phyloP scores from a whole-genome alignment of 2,113 vertebrate species.

The Onychostruthus taczanowskii region DNA sequence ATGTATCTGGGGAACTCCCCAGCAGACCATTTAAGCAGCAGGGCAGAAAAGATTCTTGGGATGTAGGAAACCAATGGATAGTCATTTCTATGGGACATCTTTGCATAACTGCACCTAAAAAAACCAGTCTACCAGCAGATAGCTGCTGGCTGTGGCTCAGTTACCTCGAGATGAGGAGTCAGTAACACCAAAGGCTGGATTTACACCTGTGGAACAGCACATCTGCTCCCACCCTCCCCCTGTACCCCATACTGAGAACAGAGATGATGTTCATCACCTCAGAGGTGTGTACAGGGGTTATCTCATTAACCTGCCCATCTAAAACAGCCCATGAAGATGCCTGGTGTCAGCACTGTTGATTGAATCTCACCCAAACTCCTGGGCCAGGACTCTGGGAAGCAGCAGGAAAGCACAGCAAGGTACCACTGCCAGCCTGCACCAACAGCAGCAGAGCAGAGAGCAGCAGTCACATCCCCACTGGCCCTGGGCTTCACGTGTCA shows the following conservation, averaged over 20 bases:
- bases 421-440: not conserved
- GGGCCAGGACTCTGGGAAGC: not conserved
- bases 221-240: not conserved
- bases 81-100: not conserved
- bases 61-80: not conserved
- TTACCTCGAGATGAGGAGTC: not conserved
- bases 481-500: conserved; percentile 36
- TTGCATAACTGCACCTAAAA: not conserved
- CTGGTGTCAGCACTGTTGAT: not conserved
- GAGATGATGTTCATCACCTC: not conserved
- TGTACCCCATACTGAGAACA: not conserved
- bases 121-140: accelerated
- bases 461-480: not conserved
- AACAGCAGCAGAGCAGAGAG: not conserved
- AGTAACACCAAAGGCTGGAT: not conserved
- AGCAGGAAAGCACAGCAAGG: not conserved
- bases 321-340: not conserved
- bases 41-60: not conserved
- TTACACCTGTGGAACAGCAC: accelerated
- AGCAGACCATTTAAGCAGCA: not conserved
- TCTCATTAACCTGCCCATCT: not conserved
- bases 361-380: not conserved
- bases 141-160: not conserved
- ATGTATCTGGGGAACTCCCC: accelerated
- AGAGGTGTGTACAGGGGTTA: not conserved